Conservation (phyloP, 2,888 invertebrate genomes). For the Melangyna quadrimaculata region DNA sequence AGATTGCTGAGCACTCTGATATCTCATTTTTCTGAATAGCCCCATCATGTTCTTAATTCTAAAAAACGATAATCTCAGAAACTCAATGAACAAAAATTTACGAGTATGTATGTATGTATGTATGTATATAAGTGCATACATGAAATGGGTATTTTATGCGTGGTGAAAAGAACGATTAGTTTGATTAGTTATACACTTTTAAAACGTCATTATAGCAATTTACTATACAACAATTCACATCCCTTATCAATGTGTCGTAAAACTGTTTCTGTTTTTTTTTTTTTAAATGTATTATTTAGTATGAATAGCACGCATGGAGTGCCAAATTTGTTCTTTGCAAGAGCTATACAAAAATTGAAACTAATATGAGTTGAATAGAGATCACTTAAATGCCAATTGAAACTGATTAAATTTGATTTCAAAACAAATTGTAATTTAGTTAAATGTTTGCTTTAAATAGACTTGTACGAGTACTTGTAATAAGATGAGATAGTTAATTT, state of each 20-base stretch:
- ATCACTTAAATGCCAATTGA: conserved; percentile 28
- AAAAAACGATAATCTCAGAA: no score
- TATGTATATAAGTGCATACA: no score
- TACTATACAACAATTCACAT: not conserved
- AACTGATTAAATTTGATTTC: conserved; percentile 21
- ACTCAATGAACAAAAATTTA: no score
- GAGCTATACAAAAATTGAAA: not conserved
- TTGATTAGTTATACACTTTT: not conserved
- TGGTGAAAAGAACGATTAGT: not conserved
- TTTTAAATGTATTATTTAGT: rapidly evolving
- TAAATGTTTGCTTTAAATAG: conserved; percentile 1
- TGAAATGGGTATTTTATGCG: no score
- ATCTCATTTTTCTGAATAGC: no score
- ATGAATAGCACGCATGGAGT: conserved; percentile 14
- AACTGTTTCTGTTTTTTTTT: not conserved
- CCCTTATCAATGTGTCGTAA: conserved; percentile 4
- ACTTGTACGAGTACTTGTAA: not conserved
- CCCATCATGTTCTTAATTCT: no score
- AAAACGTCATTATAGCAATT: conserved; percentile 2
- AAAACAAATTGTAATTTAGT: conserved; percentile 24
- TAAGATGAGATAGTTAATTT: not conserved
- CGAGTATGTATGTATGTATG: no score
- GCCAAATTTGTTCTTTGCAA: conserved; percentile 1
- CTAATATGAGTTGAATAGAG: conserved; percentile 15
- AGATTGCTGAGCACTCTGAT: no score